These are phyloP conservation scores for Enteromius afrohamiltoni DNA, from an alignment of 2,797 vertebrate genomes.

Conservation along the genomic window DNA sequence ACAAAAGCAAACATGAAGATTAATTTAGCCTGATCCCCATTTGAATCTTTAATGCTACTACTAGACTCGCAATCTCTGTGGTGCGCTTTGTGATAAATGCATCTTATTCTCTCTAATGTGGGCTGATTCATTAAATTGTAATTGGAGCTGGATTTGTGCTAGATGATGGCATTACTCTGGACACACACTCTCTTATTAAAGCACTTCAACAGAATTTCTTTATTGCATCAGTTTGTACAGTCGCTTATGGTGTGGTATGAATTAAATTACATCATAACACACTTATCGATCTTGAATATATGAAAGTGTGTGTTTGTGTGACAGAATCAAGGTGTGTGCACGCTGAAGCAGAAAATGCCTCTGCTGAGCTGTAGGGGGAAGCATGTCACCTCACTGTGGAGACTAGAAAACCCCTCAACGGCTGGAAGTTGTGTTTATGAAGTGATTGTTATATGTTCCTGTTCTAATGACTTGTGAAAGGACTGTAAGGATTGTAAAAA, in stretches of 20 bases:
- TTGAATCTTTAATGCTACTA: constrained; percentile 16
- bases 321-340: constrained; percentile 34
- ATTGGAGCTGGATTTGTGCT: constrained; percentile 46
- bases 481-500: too few relatives aligned
- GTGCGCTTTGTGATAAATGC: constrained; percentile 48
- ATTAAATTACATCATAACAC: constrained; percentile 66
- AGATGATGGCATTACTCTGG: constrained; percentile 52
- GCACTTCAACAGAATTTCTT: constrained; percentile 39
- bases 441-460: background rate
- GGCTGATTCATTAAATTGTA: constrained; percentile 57
- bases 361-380: constrained; percentile 75
- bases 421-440: constrained; percentile 13
- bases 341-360: constrained; percentile 58
- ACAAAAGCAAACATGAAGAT: background rate
- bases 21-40: background rate
- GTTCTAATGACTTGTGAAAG: background rate
- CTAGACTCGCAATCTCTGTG: background rate
- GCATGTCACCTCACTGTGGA: constrained; percentile 69
- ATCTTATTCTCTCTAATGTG: constrained; percentile 45
- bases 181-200: constrained; percentile 50
- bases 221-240: constrained; percentile 70
- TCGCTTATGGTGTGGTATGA: constrained; percentile 60
- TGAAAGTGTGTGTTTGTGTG: constrained; percentile 51
- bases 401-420: constrained; percentile 1
- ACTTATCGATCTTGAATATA: constrained; percentile 68